Percentiles rank a stretch among this genome's conserved stretches.
These are phyloP conservation scores for Rhagonycha fulva DNA, from an alignment of 2,888 invertebrate genomes.

Conservation along the genomic window DNA sequence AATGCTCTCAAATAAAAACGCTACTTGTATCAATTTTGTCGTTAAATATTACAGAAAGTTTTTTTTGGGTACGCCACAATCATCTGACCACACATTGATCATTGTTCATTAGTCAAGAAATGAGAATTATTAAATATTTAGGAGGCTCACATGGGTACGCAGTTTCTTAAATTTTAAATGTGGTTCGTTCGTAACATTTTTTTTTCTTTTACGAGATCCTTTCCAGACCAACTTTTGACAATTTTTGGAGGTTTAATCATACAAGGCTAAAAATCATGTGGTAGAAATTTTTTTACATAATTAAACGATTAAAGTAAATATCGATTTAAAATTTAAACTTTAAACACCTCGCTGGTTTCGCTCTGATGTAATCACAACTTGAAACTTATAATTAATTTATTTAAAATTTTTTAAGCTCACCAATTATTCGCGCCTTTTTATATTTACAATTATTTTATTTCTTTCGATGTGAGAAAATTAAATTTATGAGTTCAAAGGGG, in stretches of 20 bases:
- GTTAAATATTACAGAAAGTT: background rate
- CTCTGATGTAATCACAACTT: background rate
- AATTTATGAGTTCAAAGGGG: too few species aligned
- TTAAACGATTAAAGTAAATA: background rate
- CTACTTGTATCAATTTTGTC: background rate
- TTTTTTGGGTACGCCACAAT: background rate
- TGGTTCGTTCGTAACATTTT: background rate
- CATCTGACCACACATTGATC: conserved; percentile 31
- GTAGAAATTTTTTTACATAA: background rate
- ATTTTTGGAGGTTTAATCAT: background rate
- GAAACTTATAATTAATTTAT: background rate
- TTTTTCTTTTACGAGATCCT: background rate
- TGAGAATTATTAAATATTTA: conserved; percentile 30
- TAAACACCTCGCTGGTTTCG: background rate
- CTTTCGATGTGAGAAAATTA: too few species aligned
- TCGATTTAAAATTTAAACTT: background rate
- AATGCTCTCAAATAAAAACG: background rate
- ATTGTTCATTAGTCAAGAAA: conserved; percentile 33
- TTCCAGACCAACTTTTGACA: background rate
- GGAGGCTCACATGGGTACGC: conserved; percentile 29
- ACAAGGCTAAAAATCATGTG: background rate
- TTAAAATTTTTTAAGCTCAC: background rate
- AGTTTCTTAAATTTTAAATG: conserved; percentile 5
- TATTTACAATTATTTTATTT: too few species aligned
- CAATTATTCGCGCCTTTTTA: too few species aligned